Evolutionary conservation across 1,140 invertebrate species (phyloP).

Genomic region (Drosophila persimilis): DNA sequence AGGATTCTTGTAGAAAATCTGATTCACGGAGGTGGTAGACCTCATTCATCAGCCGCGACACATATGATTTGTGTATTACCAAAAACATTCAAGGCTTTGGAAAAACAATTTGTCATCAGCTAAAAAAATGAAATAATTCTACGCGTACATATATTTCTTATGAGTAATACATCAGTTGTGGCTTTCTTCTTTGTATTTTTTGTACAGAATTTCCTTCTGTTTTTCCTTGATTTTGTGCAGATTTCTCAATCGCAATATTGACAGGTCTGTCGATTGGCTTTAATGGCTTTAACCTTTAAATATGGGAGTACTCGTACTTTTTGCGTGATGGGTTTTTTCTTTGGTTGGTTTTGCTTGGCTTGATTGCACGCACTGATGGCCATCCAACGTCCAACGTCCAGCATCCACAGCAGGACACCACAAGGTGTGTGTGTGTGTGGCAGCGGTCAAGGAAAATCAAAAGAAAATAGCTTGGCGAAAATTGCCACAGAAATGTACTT

Average conservation of each 20-base stretch:
- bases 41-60: background rate
- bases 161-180: constrained; percentile 51
- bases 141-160: constrained; percentile 11
- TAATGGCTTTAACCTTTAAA: constrained; percentile 24
- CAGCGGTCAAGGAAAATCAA: constrained; percentile 40
- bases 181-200: constrained; percentile 8
- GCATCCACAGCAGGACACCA: constrained; percentile 31
- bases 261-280: constrained; percentile 35
- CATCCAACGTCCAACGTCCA: constrained; percentile 5
- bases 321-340: constrained; percentile 17
- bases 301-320: background rate
- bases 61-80: background rate
- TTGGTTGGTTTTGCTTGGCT: constrained; percentile 51
- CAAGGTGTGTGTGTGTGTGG: constrained; percentile 4
- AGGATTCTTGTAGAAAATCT: too few species aligned
- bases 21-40: too few species aligned
- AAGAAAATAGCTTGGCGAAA: constrained; percentile 28
- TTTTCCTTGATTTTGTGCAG: constrained; percentile 20
- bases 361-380: constrained; percentile 64
- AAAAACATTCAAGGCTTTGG: constrained; percentile 28
- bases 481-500: constrained; percentile 19
- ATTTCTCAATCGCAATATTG: constrained; percentile 36
- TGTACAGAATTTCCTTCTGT: constrained; percentile 15
- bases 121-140: constrained; percentile 33
- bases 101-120: constrained; percentile 41